phyloP scores from a whole-genome alignment of 2,888 invertebrate species.

The Metacarcinus magister region DNA sequence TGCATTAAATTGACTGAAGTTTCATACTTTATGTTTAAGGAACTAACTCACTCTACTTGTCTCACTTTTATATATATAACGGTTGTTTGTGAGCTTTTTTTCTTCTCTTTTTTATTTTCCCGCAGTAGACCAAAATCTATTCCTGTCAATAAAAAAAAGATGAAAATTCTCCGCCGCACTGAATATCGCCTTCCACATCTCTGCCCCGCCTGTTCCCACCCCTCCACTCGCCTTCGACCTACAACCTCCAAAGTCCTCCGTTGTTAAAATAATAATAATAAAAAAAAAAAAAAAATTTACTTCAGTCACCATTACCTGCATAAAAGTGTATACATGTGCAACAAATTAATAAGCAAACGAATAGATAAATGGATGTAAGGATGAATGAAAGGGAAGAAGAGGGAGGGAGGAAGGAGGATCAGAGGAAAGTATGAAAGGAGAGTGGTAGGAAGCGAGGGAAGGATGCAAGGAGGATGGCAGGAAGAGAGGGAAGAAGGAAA shows the following conservation, averaged over 20 bases:
- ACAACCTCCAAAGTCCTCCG: not conserved
- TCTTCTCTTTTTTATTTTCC: not conserved
- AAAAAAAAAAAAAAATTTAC: not conserved
- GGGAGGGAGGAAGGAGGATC: not conserved
- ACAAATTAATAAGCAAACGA: not conserved
- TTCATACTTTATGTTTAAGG: too few species aligned
- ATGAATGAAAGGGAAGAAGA: not conserved
- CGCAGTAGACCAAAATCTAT: not conserved
- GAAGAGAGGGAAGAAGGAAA: not conserved
- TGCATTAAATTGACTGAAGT: too few species aligned
- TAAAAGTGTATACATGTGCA: not conserved
- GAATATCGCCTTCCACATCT: not conserved
- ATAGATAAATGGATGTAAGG: not conserved
- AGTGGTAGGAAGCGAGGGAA: not conserved
- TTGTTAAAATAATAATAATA: not conserved
- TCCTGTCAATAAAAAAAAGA: not conserved
- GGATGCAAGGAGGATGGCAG: not conserved
- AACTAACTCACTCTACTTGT: too few species aligned
- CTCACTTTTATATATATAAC: too few species aligned
- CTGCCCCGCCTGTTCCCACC: not conserved
- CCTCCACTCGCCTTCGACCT: not conserved
- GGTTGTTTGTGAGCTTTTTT: not conserved
- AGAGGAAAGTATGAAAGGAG: not conserved
- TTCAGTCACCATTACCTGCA: not conserved
- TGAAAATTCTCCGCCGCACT: not conserved